A percentile compares a stretch with the other conserved stretches of the same genome.
These are phyloP conservation scores for Aulostomus chinensis DNA, from an alignment of 2,797 vertebrate species.

Conservation along the genomic window DNA sequence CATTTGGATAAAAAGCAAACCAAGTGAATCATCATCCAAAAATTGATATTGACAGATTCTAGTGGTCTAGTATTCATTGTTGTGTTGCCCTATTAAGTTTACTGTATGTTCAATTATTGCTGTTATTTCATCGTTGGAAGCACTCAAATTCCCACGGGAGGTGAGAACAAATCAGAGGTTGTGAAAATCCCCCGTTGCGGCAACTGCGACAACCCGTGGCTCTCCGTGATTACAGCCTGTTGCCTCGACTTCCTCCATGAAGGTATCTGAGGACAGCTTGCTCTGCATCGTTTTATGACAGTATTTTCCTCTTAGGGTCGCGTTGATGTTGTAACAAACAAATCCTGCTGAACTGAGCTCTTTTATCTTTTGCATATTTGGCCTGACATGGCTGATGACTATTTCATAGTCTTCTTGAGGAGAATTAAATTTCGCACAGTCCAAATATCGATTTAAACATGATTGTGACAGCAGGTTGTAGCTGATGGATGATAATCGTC, in stretches of 20 bases:
- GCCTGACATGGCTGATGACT: no score
- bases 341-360: no score
- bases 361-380: no score
- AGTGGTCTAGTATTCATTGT: no score
- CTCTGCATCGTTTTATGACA: background rate
- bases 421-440: constrained; percentile 17
- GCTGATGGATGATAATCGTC: constrained; percentile 17
- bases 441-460: constrained; percentile 22
- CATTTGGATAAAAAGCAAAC: no score
- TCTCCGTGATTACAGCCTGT: background rate
- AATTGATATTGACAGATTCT: no score
- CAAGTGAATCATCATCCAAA: no score
- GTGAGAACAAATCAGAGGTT: background rate
- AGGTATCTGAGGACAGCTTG: background rate
- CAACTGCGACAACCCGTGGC: background rate
- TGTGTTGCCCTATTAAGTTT: background rate
- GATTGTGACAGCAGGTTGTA: constrained; percentile 2
- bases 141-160: background rate
- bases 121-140: background rate
- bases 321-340: no score
- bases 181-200: background rate
- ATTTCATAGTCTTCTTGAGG: constrained; percentile 16
- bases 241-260: background rate
- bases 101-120: background rate
- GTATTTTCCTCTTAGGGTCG: constrained; percentile 1